A percentile compares a stretch with the other conserved stretches of the same genome.
Evolutionary conservation across 2,888 invertebrate genomes (phyloP).

Genomic region (Epinotia ramella): DNA sequence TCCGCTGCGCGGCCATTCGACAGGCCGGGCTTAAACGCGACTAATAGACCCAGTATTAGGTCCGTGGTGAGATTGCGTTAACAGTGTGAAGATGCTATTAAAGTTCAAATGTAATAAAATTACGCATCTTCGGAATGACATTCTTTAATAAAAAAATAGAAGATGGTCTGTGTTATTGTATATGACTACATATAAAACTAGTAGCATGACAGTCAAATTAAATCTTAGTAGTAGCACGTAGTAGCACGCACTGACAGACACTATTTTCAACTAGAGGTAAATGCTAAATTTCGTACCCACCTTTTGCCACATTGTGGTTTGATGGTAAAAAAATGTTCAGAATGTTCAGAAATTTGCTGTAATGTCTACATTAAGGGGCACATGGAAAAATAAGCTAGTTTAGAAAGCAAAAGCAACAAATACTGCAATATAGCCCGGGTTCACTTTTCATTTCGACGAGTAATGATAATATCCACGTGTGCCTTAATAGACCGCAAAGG

Average conservation of each 20-base stretch:
- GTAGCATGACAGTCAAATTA: too few relatives aligned
- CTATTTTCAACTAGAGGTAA: not conserved
- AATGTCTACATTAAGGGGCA: constrained; percentile 24
- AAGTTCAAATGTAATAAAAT: not conserved
- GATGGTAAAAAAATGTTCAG: constrained; percentile 9
- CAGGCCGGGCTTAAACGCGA: constrained; percentile 59
- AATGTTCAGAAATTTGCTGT: constrained; percentile 19
- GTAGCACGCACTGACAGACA: not conserved
- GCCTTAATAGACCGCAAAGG: constrained; percentile 17
- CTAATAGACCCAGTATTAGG: constrained; percentile 53
- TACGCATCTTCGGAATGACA: not conserved
- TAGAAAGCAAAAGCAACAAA: constrained; percentile 69
- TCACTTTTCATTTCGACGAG: constrained; percentile 70
- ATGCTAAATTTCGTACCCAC: not conserved
- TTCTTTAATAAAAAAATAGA: not conserved
- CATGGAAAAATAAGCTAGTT: constrained; percentile 50
- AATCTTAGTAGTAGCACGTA: not conserved
- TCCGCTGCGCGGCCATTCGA: constrained; percentile 64
- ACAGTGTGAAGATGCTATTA: constrained; percentile 26
- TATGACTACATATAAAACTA: too few relatives aligned
- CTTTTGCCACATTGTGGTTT: constrained; percentile 13
- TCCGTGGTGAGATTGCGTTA: constrained; percentile 36
- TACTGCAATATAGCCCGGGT: constrained; percentile 56
- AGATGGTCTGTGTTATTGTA: not conserved
- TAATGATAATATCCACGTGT: constrained; percentile 65